Evolutionary conservation across 2,888 invertebrate species (phyloP), one percentile per base, ranked within the genome.

Genomic region (Crioceris asparagi): DNA sequence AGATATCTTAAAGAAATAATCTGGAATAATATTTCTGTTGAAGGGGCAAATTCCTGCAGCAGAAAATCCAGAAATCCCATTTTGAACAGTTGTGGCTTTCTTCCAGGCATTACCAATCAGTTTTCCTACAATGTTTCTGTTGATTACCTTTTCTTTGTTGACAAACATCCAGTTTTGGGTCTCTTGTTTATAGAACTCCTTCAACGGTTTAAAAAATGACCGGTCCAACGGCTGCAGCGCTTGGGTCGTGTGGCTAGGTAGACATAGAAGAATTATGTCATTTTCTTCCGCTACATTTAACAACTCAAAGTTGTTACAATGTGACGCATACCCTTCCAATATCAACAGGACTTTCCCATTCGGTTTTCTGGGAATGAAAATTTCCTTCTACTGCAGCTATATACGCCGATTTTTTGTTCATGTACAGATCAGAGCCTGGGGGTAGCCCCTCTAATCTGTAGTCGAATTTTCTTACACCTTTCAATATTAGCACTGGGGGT

Each of bases 321-420:
- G 53, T 11, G 52, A 48, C 11, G 47, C n/a, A 35, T 54, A 52
- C 5, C 54, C 54, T 41, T 59, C 56, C 11, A 57, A 32, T 32
- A 55, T 41, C 12, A 59, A 31, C n/a, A 55, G 11, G 17, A 48
- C 47, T 40, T 47, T 53, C 16, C 53, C 54, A 2, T 38, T 23
- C 12, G 50, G 48, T 42, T 57, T 57, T 16, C 47, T 38, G 2
- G 53, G 54, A 19, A 54, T n/a, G 38, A 57, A 58, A 32, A 30
- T 18, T 16, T 43, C 40, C 15, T 17, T 17, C 8, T n/a, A 35
- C 35, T 17, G 40, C 11, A 17, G 29, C 45, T 7, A 48, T 39
- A 29, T 39, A 48, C 2, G 46, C 38, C 6, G 48, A 47, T 39
- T 49, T 50, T 38, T 39, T 25, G 32, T 34, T 39, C 49, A 49